Conservation (phyloP, 2,113 vertebrate species). For the Raja brachyura region DNA sequence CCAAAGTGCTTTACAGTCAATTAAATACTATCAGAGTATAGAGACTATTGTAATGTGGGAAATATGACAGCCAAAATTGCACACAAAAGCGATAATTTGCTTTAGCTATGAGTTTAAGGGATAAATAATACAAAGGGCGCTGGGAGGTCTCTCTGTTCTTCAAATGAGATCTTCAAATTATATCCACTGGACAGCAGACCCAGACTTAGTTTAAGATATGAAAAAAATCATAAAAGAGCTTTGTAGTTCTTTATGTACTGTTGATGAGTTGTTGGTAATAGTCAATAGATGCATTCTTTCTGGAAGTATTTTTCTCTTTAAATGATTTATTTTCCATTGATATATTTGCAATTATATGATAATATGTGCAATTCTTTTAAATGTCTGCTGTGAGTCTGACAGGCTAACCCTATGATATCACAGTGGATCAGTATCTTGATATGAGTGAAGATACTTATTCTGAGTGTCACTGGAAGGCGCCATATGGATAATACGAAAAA, state of each 20-base stretch:
- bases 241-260: neutral
- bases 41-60: neutral
- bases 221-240: neutral
- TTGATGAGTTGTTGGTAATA: neutral
- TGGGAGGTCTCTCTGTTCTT: neutral
- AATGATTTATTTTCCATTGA: conserved; percentile 23
- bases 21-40: neutral
- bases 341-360: conserved; percentile 25
- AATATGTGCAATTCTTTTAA: conserved; percentile 35
- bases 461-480: conserved; percentile 2
- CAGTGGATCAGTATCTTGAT: conserved; percentile 20
- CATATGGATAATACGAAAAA: conserved; percentile 5
- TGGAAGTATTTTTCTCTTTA: conserved; percentile 18
- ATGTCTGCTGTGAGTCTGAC: conserved; percentile 20
- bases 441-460: conserved; percentile 34
- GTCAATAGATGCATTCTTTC: neutral
- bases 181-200: neutral
- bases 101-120: neutral
- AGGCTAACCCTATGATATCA: conserved; percentile 21
- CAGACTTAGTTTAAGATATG: neutral
- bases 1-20: neutral
- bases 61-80: neutral
- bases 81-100: neutral
- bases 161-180: conserved; percentile 9
- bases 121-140: neutral